These are phyloP conservation scores for Tachina fera DNA, from an alignment of 2,888 invertebrate species.

Conservation along the genomic window DNA sequence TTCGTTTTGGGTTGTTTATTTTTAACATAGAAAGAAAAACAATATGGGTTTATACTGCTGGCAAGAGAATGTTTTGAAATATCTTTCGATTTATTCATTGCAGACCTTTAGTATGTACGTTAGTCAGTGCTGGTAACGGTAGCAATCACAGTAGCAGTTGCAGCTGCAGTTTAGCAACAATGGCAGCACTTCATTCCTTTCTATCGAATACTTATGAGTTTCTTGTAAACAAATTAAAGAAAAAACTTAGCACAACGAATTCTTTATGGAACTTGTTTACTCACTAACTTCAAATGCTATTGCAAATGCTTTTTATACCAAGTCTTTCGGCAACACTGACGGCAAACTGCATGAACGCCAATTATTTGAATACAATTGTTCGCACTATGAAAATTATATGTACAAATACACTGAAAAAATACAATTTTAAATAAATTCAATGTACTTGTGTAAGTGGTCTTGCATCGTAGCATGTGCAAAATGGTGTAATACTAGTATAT, in stretches of 20 bases:
- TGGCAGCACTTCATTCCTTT: conserved; percentile 3
- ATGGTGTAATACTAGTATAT: too few relatives aligned
- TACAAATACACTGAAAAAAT: background rate
- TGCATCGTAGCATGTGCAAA: too few relatives aligned
- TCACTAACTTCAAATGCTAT: background rate
- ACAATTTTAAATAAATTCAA: background rate
- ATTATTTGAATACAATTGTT: conserved; percentile 73
- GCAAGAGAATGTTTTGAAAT: too few relatives aligned
- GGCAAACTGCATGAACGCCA: conserved; percentile 80
- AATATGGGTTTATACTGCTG: too few relatives aligned
- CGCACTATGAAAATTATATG: background rate
- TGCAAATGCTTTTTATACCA: conserved; percentile 20
- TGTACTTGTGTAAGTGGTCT: too few relatives aligned
- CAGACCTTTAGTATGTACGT: too few relatives aligned
- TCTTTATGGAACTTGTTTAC: conserved; percentile 29
- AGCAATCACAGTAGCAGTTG: conserved; percentile 8
- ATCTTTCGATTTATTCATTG: too few relatives aligned
- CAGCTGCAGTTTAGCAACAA: conserved; percentile 6
- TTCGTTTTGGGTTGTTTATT: too few relatives aligned
- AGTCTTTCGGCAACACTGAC: conserved; percentile 72
- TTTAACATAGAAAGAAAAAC: too few relatives aligned
- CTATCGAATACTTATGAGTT: conserved; percentile 37
- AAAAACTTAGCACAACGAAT: conserved; percentile 12
- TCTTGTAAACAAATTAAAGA: background rate
- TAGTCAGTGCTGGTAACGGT: background rate